These are phyloP conservation scores for Bombus consobrinus DNA, from an alignment of 1,140 invertebrate species.

Conservation along the genomic window DNA sequence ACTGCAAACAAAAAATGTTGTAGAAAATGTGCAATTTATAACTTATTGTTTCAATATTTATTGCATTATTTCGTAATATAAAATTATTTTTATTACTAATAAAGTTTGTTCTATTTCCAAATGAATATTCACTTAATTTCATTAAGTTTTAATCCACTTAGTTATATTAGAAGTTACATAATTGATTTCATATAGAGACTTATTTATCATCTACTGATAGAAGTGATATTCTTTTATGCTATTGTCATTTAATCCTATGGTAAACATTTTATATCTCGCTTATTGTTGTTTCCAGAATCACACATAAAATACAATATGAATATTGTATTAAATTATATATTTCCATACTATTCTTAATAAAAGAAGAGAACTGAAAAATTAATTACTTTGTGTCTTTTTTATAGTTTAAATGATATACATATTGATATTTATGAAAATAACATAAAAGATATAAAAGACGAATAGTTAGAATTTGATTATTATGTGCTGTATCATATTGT, in stretches of 20 bases:
- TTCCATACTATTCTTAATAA: not conserved
- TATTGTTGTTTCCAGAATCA: not conserved
- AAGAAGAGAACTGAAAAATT: not conserved
- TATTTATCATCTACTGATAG: constrained; percentile 18
- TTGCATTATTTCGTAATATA: not conserved
- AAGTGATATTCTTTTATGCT: not conserved
- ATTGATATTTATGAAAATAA: not conserved
- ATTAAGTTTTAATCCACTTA: not conserved
- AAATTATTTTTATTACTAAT: not conserved
- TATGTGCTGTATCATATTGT: not conserved
- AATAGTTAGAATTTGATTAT: not conserved
- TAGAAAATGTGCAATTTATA: constrained; percentile 3
- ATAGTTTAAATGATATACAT: not conserved
- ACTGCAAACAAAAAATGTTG: not conserved
- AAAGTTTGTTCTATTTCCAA: not conserved
- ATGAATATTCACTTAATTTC: not conserved
- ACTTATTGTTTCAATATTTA: not conserved
- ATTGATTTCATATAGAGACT: not conserved
- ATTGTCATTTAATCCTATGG: not conserved
- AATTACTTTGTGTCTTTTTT: not conserved
- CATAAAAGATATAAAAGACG: not conserved
- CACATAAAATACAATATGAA: not conserved
- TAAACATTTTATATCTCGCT: not conserved
- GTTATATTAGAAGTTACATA: not conserved
- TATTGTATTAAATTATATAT: not conserved